These are phyloP conservation scores for Sclerurus mexicanus DNA, from an alignment of 2,113 vertebrate species.

Conservation along the genomic window DNA sequence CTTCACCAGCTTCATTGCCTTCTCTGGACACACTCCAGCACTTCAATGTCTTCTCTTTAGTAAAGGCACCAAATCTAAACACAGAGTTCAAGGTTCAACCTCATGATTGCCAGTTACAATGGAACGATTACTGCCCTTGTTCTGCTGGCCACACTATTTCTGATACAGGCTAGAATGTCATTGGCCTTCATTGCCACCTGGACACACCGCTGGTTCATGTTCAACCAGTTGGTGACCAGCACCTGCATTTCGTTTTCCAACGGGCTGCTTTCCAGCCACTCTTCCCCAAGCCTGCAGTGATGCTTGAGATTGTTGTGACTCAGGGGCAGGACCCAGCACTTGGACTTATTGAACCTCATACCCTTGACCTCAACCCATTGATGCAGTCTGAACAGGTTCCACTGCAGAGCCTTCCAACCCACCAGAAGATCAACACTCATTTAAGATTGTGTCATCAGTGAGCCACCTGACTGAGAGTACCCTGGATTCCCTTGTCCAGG, in stretches of 20 bases:
- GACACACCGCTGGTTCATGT: not conserved
- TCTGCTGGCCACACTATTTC: not conserved
- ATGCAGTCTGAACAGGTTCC: not conserved
- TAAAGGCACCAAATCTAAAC: not conserved
- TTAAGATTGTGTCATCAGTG: fast-evolving
- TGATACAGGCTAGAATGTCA: not conserved
- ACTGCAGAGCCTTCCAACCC: not conserved
- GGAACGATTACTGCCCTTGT: not conserved
- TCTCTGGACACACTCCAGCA: not conserved
- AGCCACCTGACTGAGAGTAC: not conserved
- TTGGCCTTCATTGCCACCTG: not conserved
- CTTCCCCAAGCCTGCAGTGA: not conserved
- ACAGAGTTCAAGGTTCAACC: not conserved
- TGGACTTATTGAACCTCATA: not conserved
- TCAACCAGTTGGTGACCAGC: not conserved
- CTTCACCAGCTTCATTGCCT: not conserved
- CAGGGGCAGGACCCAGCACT: not conserved
- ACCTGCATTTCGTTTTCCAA: not conserved
- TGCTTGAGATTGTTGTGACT: not conserved
- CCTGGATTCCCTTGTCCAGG: not conserved
- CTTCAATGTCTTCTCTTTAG: not conserved
- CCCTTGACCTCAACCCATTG: not conserved
- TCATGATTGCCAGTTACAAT: not conserved
- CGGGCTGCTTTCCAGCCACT: not conserved
- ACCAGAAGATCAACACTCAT: not conserved